A percentile compares a stretch with the other conserved stretches of the same genome.
These are phyloP conservation scores for Drosophila pseudotakahashii DNA, from an alignment of 2,888 invertebrate genomes.

Conservation along the genomic window DNA sequence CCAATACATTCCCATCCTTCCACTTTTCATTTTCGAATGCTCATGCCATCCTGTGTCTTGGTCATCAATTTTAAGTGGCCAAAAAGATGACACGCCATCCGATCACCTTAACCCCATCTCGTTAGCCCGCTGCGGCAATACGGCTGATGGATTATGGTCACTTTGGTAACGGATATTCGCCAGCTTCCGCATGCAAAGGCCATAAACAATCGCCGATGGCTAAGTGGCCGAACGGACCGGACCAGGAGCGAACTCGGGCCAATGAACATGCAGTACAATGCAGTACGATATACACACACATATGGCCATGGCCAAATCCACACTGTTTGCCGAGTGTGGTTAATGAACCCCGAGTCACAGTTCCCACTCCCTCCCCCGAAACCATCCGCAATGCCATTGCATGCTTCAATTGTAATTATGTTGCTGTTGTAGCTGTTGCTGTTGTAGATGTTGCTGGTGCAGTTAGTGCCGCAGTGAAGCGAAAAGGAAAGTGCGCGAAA, in stretches of 20 bases:
- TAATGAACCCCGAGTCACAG: slow-evolving; percentile 64
- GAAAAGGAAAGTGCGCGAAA: slow-evolving; percentile 75
- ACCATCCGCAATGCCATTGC: slow-evolving; percentile 31
- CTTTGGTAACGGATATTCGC: slow-evolving; percentile 50
- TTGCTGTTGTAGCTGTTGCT: slow-evolving; percentile 38
- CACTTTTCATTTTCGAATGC: too few species aligned
- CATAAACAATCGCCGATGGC: slow-evolving; percentile 55
- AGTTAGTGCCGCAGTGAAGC: slow-evolving; percentile 55
- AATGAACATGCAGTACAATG: slow-evolving; percentile 29
- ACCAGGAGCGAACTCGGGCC: slow-evolving; percentile 36
- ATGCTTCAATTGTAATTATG: slow-evolving; percentile 74
- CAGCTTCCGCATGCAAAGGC: slow-evolving; percentile 67
- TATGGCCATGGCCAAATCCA: slow-evolving; percentile 67
- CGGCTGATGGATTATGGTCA: slow-evolving; percentile 38
- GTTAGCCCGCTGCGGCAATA: slow-evolving; percentile 13
- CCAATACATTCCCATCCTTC: too few species aligned
- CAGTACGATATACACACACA: slow-evolving; percentile 9
- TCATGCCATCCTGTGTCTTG: background rate
- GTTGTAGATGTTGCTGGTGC: slow-evolving; percentile 37
- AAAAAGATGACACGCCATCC: slow-evolving; percentile 19
- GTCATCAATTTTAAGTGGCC: slow-evolving; percentile 19
- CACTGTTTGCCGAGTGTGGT: slow-evolving; percentile 47
- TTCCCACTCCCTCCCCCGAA: slow-evolving; percentile 25
- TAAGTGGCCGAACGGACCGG: slow-evolving; percentile 23
- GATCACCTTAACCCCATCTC: slow-evolving; percentile 27